Evolutionary conservation across 2,113 vertebrate species (phyloP), one percentile per base, ranked within the genome.

Genomic region (Heptranchias perlo): DNA sequence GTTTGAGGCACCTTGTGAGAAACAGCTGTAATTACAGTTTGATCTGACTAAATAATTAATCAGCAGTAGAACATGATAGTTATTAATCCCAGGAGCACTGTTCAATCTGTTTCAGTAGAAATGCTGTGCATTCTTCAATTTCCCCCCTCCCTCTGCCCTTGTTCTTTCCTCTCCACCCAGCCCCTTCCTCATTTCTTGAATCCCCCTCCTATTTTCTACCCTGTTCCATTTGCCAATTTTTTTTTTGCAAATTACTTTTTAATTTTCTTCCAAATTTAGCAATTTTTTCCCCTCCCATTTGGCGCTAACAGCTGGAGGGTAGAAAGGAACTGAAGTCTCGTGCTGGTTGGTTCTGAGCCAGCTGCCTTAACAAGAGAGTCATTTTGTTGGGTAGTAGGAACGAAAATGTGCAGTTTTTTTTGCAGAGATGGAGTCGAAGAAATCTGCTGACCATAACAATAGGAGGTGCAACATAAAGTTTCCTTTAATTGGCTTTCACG

Each of bases 21-120:
- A 91, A 91, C 87, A 92, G 89, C 89, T 93, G 89, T 93, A 93
- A 93, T 39, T 93, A 93, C 89, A 62, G 89, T 39, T 93, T 62
- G 58, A 14, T 58, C 89, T 62, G 58, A 62, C 89, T 93, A 39
- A 93, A 93, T 93, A 93, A 93, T 93, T 93, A 62, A 93, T 93
- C 89, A 93, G 89, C 58, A 62, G 54, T 39, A 39, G 89, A 93
- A 61, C 89, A 92, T 93, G 89, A 93, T 93, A 93, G 89, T 62
- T 93, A 93, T 93, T 93, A 93, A 93, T 93, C 89, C 89, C 89
- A 93, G 18, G 58, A 93, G 58, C 16, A 93, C 89, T 62, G 58
- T 93, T 62, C 89, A 62, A 93, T 93, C 58, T 93, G 89, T 93
- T 93, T 93, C 89, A 93, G 58, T 93, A n/a, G 58, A 93, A 61